Evolutionary conservation across 2,888 invertebrate genomes (phyloP), one percentile per base, ranked within the genome.

Genomic region (Idaea dimidiata): DNA sequence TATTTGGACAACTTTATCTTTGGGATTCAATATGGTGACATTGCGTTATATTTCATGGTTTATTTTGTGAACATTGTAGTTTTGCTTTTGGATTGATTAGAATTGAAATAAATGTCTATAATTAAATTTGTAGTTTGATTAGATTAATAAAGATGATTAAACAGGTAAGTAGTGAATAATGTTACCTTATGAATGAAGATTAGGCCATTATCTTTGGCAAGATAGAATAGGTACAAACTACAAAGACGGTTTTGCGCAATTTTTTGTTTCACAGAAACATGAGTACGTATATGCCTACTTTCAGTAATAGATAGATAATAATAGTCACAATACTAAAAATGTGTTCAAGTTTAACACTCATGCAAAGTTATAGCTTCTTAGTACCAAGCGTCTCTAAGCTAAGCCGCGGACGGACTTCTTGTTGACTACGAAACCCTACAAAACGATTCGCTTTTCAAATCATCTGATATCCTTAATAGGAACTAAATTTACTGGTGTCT

Each of bases 111-210:
- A 3, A 1, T 43, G 10, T 43, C 3, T 6, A 10, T 14, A 43
- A 43, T 43, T 43, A 43, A 43, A 43, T 43, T 43, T 2, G 43
- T 10, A 10, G 43, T 10, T 32, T 10, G 43, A 43, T 43, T 43
- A 43, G 43, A 43, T 43, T n/a, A 43, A 10, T 14, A 43, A 43
- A 43, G 43, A 43, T 43, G 7, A 10, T 43, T 8, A 43, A 7
- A 14, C 10, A 43, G 75, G 75, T 74, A 67, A 70, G 64, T 65
- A 65, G 58, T 69, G 72, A 72, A 74, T 66, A 63, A 67, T 66
- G 69, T 56, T 69, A 66, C 60, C 62, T 71, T 71, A 65, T 71
- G 74, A 73, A 75, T 71, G 70, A 70, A 66, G 66, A 43, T 43
- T 43, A 43, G 43, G 43, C 10, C 43, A 43, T 43, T 43, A 8